Evolutionary conservation across 2,113 vertebrate genomes (phyloP).

Genomic region (Amphiprion percula): DNA sequence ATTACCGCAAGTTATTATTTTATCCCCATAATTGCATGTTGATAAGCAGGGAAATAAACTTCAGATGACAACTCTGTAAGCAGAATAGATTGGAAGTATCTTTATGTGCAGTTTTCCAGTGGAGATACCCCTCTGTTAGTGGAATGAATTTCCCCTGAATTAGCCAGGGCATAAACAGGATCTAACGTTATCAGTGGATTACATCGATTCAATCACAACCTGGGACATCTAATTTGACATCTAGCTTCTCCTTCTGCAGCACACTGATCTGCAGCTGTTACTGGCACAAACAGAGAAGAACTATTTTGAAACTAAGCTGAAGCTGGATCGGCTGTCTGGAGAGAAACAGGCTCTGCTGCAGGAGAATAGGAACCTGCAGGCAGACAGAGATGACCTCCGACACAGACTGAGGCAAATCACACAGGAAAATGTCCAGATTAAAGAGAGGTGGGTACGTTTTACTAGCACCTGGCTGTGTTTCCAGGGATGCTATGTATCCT

Average conservation of each 20-base stretch:
- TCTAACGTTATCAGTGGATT: not conserved
- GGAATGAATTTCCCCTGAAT: slow-evolving; percentile 2
- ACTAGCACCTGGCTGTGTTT: too few species aligned
- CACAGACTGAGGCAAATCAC: slow-evolving; percentile 73
- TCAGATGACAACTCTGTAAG: slow-evolving; percentile 2
- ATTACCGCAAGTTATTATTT: too few species aligned
- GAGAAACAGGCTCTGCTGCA: slow-evolving; percentile 77
- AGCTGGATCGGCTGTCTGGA: slow-evolving; percentile 76
- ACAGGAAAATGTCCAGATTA: slow-evolving; percentile 75
- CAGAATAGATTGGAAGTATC: not conserved
- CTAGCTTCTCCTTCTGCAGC: slow-evolving; percentile 38
- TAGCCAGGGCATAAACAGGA: not conserved
- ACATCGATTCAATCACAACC: not conserved
- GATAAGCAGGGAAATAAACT: not conserved
- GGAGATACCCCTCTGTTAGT: not conserved
- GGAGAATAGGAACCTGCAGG: slow-evolving; percentile 73
- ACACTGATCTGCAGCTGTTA: slow-evolving; percentile 72
- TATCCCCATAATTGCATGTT: too few species aligned
- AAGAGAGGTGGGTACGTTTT: slow-evolving; percentile 75
- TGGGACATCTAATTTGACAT: not conserved
- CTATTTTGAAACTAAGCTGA: slow-evolving; percentile 82
- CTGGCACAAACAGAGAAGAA: slow-evolving; percentile 78
- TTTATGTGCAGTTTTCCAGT: not conserved
- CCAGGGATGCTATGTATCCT: not conserved
- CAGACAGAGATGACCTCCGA: slow-evolving; percentile 74